Evolutionary conservation across 2,113 vertebrate genomes (phyloP).

Genomic region (Alethe castanea): DNA sequence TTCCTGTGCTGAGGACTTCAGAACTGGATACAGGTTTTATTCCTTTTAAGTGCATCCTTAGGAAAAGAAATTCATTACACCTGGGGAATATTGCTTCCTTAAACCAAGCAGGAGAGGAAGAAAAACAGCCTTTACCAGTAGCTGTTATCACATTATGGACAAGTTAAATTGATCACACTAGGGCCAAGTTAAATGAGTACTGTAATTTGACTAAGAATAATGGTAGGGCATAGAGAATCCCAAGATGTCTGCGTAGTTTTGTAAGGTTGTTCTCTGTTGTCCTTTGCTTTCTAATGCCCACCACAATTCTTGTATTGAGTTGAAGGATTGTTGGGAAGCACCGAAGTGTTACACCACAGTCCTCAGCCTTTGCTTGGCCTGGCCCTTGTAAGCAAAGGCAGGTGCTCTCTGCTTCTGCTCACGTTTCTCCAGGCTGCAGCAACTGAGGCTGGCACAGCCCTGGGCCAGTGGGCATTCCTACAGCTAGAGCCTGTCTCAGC

Average conservation of each 20-base stretch:
- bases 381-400: background rate
- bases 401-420: background rate
- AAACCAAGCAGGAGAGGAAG: background rate
- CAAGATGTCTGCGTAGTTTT: background rate
- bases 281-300: background rate
- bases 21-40: background rate
- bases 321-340: background rate
- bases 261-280: background rate
- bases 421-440: background rate
- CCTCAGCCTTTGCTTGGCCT: background rate
- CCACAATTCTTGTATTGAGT: background rate
- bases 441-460: background rate
- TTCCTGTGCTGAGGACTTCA: background rate
- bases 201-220: background rate
- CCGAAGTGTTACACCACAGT: background rate
- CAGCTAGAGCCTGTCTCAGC: background rate
- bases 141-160: background rate
- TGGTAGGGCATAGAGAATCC: background rate
- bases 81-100: background rate
- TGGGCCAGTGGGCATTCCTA: rapidly evolving
- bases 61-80: background rate
- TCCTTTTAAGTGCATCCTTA: background rate
- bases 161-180: background rate
- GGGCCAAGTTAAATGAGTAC: background rate
- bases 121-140: background rate